phyloP scores from a whole-genome alignment of 1,140 invertebrate species.

The Bombus confusus region DNA sequence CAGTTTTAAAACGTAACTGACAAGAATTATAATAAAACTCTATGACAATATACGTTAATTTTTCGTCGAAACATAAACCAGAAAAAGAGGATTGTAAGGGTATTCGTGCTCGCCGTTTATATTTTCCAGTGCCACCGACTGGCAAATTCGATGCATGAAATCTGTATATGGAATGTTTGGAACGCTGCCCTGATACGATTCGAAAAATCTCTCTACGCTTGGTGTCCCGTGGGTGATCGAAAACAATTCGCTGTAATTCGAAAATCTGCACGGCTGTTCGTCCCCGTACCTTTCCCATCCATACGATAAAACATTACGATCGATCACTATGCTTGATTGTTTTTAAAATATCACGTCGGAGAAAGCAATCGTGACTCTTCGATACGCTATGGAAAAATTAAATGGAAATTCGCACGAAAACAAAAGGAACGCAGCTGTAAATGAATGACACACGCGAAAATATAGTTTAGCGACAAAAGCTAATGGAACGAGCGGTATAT shows the following conservation, averaged over 20 bases:
- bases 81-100: not conserved
- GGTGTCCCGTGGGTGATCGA: not conserved
- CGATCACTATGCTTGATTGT: too few species aligned
- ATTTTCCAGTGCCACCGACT: too few species aligned
- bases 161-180: not conserved
- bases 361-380: not conserved
- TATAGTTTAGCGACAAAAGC: not conserved
- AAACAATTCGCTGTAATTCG: slow-evolving; percentile 2
- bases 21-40: too few species aligned
- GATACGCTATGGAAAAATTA: not conserved
- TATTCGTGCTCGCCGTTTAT: not conserved
- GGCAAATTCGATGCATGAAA: not conserved
- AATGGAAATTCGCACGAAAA: not conserved
- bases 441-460: not conserved
- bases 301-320: not conserved
- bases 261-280: not conserved
- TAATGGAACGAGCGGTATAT: not conserved
- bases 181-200: not conserved
- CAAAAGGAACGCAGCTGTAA: not conserved
- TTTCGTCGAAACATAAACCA: not conserved
- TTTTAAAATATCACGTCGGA: not conserved
- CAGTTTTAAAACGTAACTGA: not conserved
- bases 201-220: not conserved
- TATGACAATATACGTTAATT: not conserved
- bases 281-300: not conserved